Percentiles rank a stretch among this genome's conserved stretches.
Evolutionary conservation across 2,888 invertebrate genomes (phyloP).

Genomic region (Phalangium opilio): DNA sequence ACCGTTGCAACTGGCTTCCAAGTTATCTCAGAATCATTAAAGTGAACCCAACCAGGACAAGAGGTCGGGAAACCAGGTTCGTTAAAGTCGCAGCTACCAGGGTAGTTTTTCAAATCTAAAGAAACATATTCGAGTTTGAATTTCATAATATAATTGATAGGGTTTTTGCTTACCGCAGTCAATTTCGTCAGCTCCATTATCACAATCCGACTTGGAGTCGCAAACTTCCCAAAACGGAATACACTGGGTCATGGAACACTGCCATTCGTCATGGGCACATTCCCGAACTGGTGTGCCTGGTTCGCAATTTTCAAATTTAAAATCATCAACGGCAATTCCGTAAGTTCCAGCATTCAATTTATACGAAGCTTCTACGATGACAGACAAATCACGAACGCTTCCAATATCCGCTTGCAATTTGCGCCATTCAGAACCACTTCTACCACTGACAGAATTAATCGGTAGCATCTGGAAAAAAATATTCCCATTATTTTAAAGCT

Average conservation of each 20-base stretch:
- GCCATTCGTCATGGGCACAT: slow-evolving; percentile 7
- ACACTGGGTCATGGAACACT: slow-evolving; percentile 10
- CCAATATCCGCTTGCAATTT: neutral
- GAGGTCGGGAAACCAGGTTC: too few relatives aligned
- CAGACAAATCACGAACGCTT: neutral
- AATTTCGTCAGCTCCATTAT: slow-evolving; percentile 12
- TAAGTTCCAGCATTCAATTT: neutral
- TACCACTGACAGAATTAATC: too few relatives aligned
- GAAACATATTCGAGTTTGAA: too few relatives aligned
- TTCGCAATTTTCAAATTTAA: slow-evolving; percentile 5
- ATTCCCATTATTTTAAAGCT: too few relatives aligned
- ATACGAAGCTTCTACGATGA: slow-evolving; percentile 1
- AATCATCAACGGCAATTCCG: slow-evolving; percentile 5
- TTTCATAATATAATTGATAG: too few relatives aligned
- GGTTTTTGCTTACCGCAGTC: slow-evolving; percentile 17
- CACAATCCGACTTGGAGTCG: slow-evolving; percentile 13
- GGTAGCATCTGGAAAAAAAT: too few relatives aligned
- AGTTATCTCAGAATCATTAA: too few relatives aligned
- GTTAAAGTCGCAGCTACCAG: too few relatives aligned
- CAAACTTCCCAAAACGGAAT: slow-evolving; percentile 12
- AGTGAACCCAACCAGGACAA: too few relatives aligned
- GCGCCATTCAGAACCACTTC: too few relatives aligned
- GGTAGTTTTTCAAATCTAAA: too few relatives aligned
- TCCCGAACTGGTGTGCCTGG: slow-evolving; percentile 6
- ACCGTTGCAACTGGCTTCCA: too few relatives aligned